Percentiles rank a stretch among this genome's conserved stretches.
Conservation (phyloP, 1,140 invertebrate genomes). For the Bombus difficillimus region DNA sequence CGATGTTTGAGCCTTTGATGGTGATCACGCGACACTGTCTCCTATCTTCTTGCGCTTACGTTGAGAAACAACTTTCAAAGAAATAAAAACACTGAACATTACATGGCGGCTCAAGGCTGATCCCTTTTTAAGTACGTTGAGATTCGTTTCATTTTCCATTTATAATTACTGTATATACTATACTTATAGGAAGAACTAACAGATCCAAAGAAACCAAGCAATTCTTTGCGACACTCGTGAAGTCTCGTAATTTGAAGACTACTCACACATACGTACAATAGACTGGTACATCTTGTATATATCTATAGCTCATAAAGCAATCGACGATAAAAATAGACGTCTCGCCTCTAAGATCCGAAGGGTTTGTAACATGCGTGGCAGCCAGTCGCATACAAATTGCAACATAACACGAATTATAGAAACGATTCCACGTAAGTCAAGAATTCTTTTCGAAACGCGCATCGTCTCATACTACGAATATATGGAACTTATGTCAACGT, state of each 20-base stretch:
- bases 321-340: neutral
- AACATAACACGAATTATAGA: neutral
- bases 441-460: neutral
- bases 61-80: neutral
- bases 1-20: neutral
- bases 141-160: neutral
- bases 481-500: too few species aligned
- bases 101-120: neutral
- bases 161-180: too few species aligned
- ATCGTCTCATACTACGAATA: neutral
- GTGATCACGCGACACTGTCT: neutral
- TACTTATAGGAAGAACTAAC: too few species aligned
- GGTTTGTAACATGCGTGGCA: neutral
- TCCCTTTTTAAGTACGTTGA: neutral
- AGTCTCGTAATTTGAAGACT: too few species aligned
- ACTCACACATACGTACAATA: too few species aligned
- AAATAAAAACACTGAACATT: neutral
- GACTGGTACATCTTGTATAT: too few species aligned
- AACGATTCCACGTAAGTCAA: neutral
- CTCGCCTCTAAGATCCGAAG: neutral
- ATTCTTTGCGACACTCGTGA: too few species aligned
- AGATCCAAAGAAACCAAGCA: too few species aligned
- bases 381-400: constrained; percentile 3
- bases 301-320: neutral
- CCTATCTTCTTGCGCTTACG: neutral